These are phyloP conservation scores for Horisme vitalbata DNA, from an alignment of 2,888 invertebrate genomes.

Conservation along the genomic window DNA sequence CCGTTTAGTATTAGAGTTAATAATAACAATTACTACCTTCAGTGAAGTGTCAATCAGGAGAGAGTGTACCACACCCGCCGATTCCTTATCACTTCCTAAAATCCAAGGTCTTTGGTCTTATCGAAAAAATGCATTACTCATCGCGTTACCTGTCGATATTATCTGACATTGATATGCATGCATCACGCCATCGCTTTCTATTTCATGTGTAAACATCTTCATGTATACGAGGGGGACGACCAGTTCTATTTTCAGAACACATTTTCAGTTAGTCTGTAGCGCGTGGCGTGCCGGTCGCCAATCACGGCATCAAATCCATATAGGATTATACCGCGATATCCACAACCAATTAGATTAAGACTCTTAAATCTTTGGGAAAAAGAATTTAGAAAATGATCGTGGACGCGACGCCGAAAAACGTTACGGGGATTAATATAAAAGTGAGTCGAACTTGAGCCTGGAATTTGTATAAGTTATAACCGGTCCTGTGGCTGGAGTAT, in stretches of 20 bases:
- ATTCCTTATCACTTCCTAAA: constrained; percentile 20
- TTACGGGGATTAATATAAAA: constrained; percentile 75
- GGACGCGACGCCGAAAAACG: constrained; percentile 54
- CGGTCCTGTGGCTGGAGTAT: constrained; percentile 16
- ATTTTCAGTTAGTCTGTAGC: constrained; percentile 72
- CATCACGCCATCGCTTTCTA: constrained; percentile 51
- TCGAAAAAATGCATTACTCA: constrained; percentile 28
- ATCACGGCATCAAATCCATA: constrained; percentile 41
- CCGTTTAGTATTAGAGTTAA: no score
- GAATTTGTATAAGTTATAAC: constrained; percentile 31
- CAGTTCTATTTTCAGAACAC: constrained; percentile 75
- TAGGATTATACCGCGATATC: constrained; percentile 33
- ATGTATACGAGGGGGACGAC: constrained; percentile 53
- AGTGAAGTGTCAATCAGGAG: constrained; percentile 1
- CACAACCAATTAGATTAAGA: constrained; percentile 12
- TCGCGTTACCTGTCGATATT: constrained; percentile 28
- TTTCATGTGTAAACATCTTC: constrained; percentile 42
- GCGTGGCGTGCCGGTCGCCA: constrained; percentile 67
- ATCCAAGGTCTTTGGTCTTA: constrained; percentile 24
- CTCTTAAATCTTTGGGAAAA: not conserved
- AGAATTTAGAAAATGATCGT: constrained; percentile 55
- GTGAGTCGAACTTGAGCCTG: constrained; percentile 51
- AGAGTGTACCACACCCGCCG: not conserved
- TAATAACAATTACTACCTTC: not conserved
- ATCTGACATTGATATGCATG: constrained; percentile 27